phyloP scores from a whole-genome alignment of 2,113 vertebrate species.

The Chaetodon auriga region DNA sequence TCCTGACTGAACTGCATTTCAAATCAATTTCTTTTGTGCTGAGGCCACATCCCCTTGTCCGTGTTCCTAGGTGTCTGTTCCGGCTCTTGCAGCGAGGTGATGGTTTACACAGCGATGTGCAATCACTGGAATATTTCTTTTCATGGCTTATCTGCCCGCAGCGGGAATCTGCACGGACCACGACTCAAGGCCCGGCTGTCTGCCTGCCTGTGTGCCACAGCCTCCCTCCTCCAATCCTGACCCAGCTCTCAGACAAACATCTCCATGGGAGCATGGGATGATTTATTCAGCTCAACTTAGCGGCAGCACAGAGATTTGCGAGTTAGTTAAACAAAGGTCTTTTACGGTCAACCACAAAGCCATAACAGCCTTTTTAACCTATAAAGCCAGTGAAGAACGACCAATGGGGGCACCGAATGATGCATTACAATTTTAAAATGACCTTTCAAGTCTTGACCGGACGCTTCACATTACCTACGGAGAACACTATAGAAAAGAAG shows the following conservation, averaged over 20 bases:
- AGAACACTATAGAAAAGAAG: not conserved
- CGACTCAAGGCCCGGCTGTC: constrained; percentile 55
- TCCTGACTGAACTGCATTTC: constrained; percentile 69
- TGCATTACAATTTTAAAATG: constrained; percentile 52
- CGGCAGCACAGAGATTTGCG: constrained; percentile 56
- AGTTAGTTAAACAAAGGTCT: constrained; percentile 68
- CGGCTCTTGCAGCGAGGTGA: constrained; percentile 67
- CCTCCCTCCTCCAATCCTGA: constrained; percentile 55
- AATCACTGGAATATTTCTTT: constrained; percentile 81
- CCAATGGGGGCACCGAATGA: constrained; percentile 43
- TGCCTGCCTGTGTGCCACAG: constrained; percentile 47
- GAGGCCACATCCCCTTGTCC: constrained; percentile 37
- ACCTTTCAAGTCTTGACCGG: constrained; percentile 56
- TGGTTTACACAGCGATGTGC: constrained; percentile 82
- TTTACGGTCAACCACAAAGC: constrained; percentile 65
- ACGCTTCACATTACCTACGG: constrained; percentile 16
- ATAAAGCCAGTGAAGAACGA: constrained; percentile 39
- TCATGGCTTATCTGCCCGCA: constrained; percentile 79
- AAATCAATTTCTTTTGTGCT: constrained; percentile 73
- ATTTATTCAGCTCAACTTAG: constrained; percentile 74
- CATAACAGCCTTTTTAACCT: constrained; percentile 64
- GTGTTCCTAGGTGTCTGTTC: constrained; percentile 73
- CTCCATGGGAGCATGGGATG: constrained; percentile 59
- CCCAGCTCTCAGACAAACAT: constrained; percentile 61
- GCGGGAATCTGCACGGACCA: constrained; percentile 74